A percentile compares a stretch with the other conserved stretches of the same genome.
Evolutionary conservation across 2,888 invertebrate species (phyloP).

Genomic region (Mycalesis mineus): DNA sequence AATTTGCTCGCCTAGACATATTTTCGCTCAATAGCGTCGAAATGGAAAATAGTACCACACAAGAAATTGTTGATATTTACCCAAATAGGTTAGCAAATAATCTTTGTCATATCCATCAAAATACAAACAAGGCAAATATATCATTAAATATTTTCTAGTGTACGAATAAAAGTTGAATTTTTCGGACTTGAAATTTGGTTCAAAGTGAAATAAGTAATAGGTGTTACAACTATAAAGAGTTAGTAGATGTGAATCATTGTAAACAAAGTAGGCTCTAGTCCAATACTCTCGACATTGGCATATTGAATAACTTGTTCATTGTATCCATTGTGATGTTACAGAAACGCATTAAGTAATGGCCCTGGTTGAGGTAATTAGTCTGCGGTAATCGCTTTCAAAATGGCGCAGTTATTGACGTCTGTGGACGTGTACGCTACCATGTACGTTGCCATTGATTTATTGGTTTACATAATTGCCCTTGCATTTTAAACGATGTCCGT

Average conservation of each 20-base stretch:
- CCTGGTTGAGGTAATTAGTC: conserved; percentile 29
- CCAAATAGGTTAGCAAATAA: too few relatives aligned
- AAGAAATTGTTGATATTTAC: too few relatives aligned
- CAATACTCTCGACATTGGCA: conserved; percentile 25
- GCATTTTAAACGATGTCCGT: neutral
- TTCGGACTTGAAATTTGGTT: too few relatives aligned
- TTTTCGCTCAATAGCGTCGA: too few relatives aligned
- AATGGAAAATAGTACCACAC: too few relatives aligned
- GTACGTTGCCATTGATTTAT: conserved; percentile 17
- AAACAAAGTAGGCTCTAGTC: neutral
- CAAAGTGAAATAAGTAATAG: too few relatives aligned
- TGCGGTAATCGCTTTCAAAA: conserved; percentile 17
- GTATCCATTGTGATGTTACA: conserved; percentile 16
- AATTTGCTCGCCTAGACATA: too few relatives aligned
- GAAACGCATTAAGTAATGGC: conserved; percentile 25
- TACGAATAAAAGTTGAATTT: too few relatives aligned
- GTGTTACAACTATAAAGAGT: neutral
- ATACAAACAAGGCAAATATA: too few relatives aligned
- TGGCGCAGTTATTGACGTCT: conserved; percentile 13
- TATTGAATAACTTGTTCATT: conserved; percentile 28
- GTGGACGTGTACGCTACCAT: conserved; percentile 12
- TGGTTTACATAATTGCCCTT: conserved; percentile 7
- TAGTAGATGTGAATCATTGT: neutral
- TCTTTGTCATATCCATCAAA: too few relatives aligned
- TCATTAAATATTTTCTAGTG: too few relatives aligned